These are phyloP conservation scores for Pinna nobilis DNA, from an alignment of 1,140 invertebrate species.

Conservation along the genomic window DNA sequence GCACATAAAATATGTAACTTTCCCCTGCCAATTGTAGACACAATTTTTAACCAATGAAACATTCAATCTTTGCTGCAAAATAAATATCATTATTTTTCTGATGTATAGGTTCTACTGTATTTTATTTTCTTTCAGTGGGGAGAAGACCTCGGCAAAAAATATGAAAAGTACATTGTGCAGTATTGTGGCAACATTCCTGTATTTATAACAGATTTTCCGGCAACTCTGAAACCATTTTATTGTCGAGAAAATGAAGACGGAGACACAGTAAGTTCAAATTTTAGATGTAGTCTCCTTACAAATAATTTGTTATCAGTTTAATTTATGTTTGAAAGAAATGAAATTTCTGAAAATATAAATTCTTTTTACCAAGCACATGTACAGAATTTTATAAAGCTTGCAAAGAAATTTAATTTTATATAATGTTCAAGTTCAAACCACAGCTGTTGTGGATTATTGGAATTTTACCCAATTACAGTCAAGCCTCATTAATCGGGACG, in stretches of 20 bases:
- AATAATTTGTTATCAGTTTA: not conserved
- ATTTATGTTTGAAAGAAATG: not conserved
- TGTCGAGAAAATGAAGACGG: conserved; percentile 83
- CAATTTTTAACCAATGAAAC: not conserved
- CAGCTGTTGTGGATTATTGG: not conserved
- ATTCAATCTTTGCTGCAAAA: no score
- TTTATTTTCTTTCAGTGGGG: conserved; percentile 68
- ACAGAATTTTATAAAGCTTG: not conserved
- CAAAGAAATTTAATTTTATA: not conserved
- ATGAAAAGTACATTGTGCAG: conserved; percentile 90
- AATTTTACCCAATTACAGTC: no score
- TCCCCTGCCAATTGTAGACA: no score
- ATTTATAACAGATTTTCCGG: conserved; percentile 94
- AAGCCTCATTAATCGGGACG: no score
- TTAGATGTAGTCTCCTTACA: not conserved
- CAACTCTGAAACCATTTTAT: conserved; percentile 93
- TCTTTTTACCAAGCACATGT: not conserved
- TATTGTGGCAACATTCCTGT: conserved; percentile 85
- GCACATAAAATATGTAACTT: no score
- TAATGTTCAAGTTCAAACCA: not conserved
- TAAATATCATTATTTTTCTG: no score
- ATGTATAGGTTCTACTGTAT: not conserved
- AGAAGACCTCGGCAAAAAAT: conserved; percentile 87
- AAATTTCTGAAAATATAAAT: not conserved
- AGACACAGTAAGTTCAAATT: conserved; percentile 76